phyloP scores from a whole-genome alignment of 2,888 invertebrate species.

The Drosophila helvetica region DNA sequence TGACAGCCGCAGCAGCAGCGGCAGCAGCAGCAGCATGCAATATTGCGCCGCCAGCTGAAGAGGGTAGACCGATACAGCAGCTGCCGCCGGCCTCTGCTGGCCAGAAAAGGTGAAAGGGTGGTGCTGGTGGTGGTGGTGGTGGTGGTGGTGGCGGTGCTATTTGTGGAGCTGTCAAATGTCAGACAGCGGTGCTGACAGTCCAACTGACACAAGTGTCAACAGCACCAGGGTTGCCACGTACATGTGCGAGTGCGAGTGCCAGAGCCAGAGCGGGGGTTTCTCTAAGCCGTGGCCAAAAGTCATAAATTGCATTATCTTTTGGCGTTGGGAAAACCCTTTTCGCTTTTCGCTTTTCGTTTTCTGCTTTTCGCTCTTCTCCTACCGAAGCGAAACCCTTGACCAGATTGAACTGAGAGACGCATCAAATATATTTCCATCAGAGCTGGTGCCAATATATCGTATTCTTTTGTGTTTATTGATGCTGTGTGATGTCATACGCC shows the following conservation, averaged over 20 bases:
- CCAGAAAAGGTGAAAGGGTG: slow-evolving; percentile 37
- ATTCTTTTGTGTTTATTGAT: background rate
- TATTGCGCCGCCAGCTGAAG: slow-evolving; percentile 59
- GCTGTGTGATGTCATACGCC: slow-evolving; percentile 32
- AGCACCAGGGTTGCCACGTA: slow-evolving; percentile 44
- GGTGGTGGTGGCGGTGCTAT: background rate
- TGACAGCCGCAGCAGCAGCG: slow-evolving; percentile 52
- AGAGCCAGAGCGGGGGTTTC: slow-evolving; percentile 2
- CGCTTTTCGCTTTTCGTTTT: background rate
- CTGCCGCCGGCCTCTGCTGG: background rate
- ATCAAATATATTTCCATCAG: background rate
- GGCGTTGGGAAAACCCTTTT: slow-evolving; percentile 1
- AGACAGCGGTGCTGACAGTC: slow-evolving; percentile 66
- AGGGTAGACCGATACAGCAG: slow-evolving; percentile 21
- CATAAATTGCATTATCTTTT: slow-evolving; percentile 74
- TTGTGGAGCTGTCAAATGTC: slow-evolving; percentile 73
- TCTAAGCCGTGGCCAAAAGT: slow-evolving; percentile 47
- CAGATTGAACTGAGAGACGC: slow-evolving; percentile 28
- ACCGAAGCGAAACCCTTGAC: background rate
- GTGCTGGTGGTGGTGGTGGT: too few species aligned
- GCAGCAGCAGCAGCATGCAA: slow-evolving; percentile 44
- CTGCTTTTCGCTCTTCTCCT: too few species aligned
- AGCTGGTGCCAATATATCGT: background rate
- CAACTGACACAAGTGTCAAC: slow-evolving; percentile 78
- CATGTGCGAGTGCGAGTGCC: slow-evolving; percentile 16